A percentile compares a stretch with the other conserved stretches of the same genome.
These are phyloP conservation scores for Scaptomyza reducta DNA, from an alignment of 2,888 invertebrate genomes.

Conservation along the genomic window DNA sequence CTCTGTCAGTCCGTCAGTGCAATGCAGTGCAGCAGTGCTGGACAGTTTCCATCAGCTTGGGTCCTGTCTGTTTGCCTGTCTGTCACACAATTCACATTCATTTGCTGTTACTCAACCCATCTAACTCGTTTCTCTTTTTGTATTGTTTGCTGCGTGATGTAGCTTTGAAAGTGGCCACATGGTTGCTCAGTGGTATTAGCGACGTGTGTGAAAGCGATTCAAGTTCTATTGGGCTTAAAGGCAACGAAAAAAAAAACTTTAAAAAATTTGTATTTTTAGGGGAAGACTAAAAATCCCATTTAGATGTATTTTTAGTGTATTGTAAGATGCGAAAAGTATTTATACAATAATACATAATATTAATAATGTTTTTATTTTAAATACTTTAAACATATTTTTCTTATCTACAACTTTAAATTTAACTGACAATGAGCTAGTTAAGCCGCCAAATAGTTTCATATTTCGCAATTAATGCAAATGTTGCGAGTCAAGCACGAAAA, in stretches of 20 bases:
- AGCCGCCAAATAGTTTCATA: background rate
- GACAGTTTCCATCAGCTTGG: conserved; percentile 47
- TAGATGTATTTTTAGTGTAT: no score
- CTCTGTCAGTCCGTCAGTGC: conserved; percentile 15
- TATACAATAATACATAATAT: no score
- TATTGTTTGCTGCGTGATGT: conserved; percentile 3
- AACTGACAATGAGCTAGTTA: background rate
- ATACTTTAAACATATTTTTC: no score
- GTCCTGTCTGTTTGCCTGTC: conserved; percentile 44
- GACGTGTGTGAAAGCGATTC: background rate
- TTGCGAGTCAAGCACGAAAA: conserved; percentile 12
- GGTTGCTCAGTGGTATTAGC: background rate
- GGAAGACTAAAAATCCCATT: no score
- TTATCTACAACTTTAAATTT: background rate
- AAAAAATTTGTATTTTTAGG: background rate
- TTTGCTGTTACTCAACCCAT: conserved; percentile 25
- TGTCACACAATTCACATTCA: conserved; percentile 57
- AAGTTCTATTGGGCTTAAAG: background rate
- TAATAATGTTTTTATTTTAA: no score
- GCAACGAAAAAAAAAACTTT: background rate
- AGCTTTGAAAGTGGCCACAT: conserved; percentile 48
- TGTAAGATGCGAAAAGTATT: no score
- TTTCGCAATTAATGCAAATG: conserved; percentile 38
- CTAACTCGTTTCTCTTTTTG: background rate
- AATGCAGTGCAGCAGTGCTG: conserved; percentile 11